Evolutionary conservation across 2,888 invertebrate genomes (phyloP).

Genomic region (Dasypogon diadema): DNA sequence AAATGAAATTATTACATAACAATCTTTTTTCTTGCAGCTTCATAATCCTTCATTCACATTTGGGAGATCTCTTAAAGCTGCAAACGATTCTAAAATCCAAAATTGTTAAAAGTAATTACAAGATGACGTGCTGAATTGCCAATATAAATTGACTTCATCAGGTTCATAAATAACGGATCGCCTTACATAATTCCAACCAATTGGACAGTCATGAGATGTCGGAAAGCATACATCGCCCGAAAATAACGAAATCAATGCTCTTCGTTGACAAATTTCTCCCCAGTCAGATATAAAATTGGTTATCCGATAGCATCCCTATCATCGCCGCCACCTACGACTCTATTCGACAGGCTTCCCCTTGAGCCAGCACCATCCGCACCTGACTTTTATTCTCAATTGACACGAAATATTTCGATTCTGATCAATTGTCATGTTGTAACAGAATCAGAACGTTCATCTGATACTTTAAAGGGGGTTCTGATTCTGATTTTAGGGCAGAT

Average conservation of each 20-base stretch:
- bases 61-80: too few species aligned
- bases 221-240: conserved; percentile 6
- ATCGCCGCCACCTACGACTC: not conserved
- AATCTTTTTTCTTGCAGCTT: too few species aligned
- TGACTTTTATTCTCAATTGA: conserved; percentile 8
- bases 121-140: not conserved
- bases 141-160: conserved; percentile 18
- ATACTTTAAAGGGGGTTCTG: conserved; percentile 10
- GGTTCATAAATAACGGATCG: conserved; percentile 30
- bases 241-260: conserved; percentile 29
- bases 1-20: too few species aligned
- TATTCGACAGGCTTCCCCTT: not conserved
- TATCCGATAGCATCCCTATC: conserved; percentile 26
- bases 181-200: conserved; percentile 35
- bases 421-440: conserved; percentile 39
- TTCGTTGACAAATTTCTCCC: not conserved
- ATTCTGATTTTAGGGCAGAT: conserved; percentile 3
- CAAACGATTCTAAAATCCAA: too few species aligned
- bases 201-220: conserved; percentile 42
- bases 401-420: conserved; percentile 46
- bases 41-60: too few species aligned
- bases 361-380: not conserved
- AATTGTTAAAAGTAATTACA: conserved; percentile 2
- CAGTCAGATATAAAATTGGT: conserved; percentile 14
- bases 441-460: conserved; percentile 32